phyloP scores from a whole-genome alignment of 2,113 vertebrate species.

The Megalops atlanticus region DNA sequence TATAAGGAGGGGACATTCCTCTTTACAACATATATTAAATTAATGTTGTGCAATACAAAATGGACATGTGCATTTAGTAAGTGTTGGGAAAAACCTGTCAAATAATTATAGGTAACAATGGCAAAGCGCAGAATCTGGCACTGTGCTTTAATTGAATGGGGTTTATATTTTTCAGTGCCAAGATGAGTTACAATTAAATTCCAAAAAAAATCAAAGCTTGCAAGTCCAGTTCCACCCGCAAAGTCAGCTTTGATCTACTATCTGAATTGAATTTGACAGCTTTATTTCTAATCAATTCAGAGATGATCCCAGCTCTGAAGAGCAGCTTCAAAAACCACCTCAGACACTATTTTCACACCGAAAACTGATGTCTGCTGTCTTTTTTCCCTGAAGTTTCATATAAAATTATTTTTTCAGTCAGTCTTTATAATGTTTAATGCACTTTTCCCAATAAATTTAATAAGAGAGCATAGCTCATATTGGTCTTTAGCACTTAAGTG shows the following conservation, averaged over 20 bases:
- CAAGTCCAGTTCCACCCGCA: background rate
- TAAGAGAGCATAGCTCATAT: background rate
- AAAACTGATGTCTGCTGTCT: too few relatives aligned
- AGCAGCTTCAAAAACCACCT: background rate
- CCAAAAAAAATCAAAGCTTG: background rate
- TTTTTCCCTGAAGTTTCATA: too few relatives aligned
- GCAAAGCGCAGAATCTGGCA: too few relatives aligned
- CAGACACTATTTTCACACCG: background rate
- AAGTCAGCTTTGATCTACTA: background rate
- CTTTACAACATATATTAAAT: too few relatives aligned
- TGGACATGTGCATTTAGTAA: too few relatives aligned
- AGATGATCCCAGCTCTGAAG: background rate
- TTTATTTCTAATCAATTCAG: background rate
- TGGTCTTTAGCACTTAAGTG: background rate
- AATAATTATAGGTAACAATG: too few relatives aligned
- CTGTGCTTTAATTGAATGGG: too few relatives aligned
- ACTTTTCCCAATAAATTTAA: background rate
- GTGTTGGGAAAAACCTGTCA: too few relatives aligned
- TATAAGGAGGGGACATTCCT: too few relatives aligned
- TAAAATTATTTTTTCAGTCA: background rate
- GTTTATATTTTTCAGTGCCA: background rate
- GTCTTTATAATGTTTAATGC: background rate
- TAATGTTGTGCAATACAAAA: too few relatives aligned
- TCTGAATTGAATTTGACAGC: background rate
- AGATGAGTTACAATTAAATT: background rate